phyloP scores from a whole-genome alignment of 2,113 vertebrate species.

The Pedetes capensis region DNA sequence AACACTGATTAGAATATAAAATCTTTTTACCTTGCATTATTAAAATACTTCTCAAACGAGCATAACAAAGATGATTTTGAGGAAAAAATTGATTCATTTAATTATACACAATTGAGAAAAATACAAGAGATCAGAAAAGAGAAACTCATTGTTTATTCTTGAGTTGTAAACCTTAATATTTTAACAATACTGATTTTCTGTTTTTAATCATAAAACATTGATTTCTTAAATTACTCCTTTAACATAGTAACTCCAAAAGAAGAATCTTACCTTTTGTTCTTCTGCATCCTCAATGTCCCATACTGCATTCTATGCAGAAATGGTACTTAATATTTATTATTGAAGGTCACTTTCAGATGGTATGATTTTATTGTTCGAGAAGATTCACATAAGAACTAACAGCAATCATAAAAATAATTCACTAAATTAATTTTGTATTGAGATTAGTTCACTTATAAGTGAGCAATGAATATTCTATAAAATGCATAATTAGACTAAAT shows the following conservation, averaged over 20 bases:
- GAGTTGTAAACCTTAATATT: not conserved
- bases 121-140: not conserved
- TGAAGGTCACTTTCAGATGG: not conserved
- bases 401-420: not conserved
- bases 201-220: not conserved
- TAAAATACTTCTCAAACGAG: not conserved
- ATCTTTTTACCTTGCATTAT: not conserved
- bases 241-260: not conserved
- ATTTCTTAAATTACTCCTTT: not conserved
- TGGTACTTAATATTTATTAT: not conserved
- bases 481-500: not conserved
- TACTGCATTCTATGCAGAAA: fast-evolving
- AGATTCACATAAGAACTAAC: not conserved
- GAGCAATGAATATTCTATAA: not conserved
- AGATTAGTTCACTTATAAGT: not conserved
- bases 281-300: fast-evolving
- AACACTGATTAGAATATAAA: not conserved
- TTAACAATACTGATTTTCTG: not conserved
- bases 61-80: not conserved
- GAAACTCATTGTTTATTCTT: not conserved
- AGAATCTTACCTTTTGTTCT: not conserved
- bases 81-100: not conserved
- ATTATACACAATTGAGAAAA: not conserved
- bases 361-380: not conserved
- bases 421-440: not conserved